phyloP scores from a whole-genome alignment of 2,797 vertebrate species.

The Enteromius afrohamiltoni region DNA sequence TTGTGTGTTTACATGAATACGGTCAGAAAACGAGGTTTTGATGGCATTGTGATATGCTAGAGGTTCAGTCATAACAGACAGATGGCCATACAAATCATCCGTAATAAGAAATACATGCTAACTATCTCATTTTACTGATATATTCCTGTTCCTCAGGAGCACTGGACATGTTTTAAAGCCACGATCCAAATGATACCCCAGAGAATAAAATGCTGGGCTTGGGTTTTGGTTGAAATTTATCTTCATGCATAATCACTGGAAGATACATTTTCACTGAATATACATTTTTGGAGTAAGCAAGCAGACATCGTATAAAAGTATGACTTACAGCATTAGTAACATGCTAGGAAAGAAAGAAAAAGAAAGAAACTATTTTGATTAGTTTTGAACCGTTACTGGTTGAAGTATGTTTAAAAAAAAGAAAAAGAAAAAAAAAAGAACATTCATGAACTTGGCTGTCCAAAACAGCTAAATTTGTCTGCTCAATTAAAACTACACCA shows the following conservation, averaged over 20 bases:
- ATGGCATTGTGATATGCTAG: conserved; percentile 58
- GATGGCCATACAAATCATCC: conserved; percentile 48
- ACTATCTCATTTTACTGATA: conserved; percentile 60
- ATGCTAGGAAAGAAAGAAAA: not conserved
- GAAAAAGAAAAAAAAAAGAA: conserved; percentile 2
- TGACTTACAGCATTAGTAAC: conserved; percentile 14
- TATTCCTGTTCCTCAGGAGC: conserved; percentile 43
- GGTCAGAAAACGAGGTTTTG: conserved; percentile 56
- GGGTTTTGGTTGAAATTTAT: conserved; percentile 47
- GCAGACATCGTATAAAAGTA: not conserved
- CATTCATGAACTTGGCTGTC: conserved; percentile 35
- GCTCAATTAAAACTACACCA: conserved; percentile 60
- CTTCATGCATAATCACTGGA: conserved; percentile 43
- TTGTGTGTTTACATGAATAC: conserved; percentile 55
- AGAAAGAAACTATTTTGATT: not conserved
- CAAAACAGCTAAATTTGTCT: conserved; percentile 56
- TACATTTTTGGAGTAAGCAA: conserved; percentile 2
- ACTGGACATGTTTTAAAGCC: conserved; percentile 45
- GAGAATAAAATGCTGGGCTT: conserved; percentile 42
- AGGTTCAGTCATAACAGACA: conserved; percentile 56
- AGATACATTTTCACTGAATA: conserved; percentile 28
- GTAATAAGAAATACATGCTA: conserved; percentile 60
- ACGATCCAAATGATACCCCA: conserved; percentile 46
- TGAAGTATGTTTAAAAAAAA: not conserved
- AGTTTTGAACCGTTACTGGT: not conserved